Evolutionary conservation across 2,888 invertebrate species (phyloP), one percentile per base, ranked within the genome.

Genomic region (Cyclophora albipunctata): DNA sequence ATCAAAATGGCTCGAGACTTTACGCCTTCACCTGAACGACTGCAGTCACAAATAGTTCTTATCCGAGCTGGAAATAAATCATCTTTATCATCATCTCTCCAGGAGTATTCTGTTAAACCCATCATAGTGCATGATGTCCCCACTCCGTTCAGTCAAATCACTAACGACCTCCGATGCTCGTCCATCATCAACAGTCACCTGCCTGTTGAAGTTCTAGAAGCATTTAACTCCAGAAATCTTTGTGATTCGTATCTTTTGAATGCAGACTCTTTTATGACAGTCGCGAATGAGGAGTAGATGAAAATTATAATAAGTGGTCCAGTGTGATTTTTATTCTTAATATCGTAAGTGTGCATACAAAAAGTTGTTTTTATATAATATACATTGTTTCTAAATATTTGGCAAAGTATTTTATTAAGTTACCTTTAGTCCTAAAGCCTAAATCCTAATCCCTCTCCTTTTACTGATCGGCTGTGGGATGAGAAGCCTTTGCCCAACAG

Each of bases 181-280:
- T 62, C 70, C 4, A 64, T 76, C 33, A 61, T 81, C 5, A 81
- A 83, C 54, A 56, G 59, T 2, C 60, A 76, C 42, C 63, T 81
- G 0, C 66, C 69, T 3, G 52, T 55, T 0, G 63, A 70, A 0
- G 48, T 76, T 3, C 5, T 73, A 3, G 54, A 71, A 7, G 57
- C 44, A 0, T 82, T 72, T 45, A 58, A 75, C 3, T 62, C 62
- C 3, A 71, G 54, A 44, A 78, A 78, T 45, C 58, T 72, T 2
- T 81, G 81, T 46, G 72, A 76, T 7, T 65, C 75, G 0, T 81
- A 75, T 46, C 48, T 73, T 0, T 41, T 66, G 3, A 69, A 69
- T 37, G 55, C 20, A 20, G 20, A 20, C 20, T 20, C 20, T 20
- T 20, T 20, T 20, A 20, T 20, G 20, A 20, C 20, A 20, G 20